Evolutionary conservation across 2,888 invertebrate species (phyloP), one percentile per base, ranked within the genome.

Genomic region (Criorhina ranunculi): DNA sequence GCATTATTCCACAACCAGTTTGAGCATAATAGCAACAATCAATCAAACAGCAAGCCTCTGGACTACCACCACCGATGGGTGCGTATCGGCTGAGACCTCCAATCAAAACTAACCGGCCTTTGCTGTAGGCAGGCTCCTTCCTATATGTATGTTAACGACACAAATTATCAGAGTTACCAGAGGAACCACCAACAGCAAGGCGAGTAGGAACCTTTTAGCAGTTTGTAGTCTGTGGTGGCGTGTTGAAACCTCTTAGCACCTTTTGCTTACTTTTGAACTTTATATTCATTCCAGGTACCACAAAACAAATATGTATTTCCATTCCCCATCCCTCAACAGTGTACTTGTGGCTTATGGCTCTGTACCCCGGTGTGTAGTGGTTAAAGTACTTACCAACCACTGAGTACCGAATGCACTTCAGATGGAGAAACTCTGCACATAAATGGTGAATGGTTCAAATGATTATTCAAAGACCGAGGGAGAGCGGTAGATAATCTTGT

Each of bases 171-270:
- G 75, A 69, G n/a, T n/a, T n/a, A n/a, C n/a, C 35, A 62, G 49
- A 55, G 53, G 55, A 72, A 59, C 70, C 11, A 37, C 15, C 8
- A 12, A 0, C 17, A 15, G 35, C 29, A 12, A 37, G 57, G 40
- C 12, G 51, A 53, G 70, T 33, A 19, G 59, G 66, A 77, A 82
- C 49, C 77, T 77, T 76, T 81, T 69, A 75, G 75, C 69, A 69
- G 42, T 24, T 49, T 46, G 42, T 49, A 37, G n/a, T n/a, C 31
- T 67, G 24, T 51, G 35, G 42, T 57, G 49, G 64, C 53, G 46
- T 73, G 78, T 78, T 67, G 55, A 83, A 78, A 78, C 67, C 83
- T 79, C 83, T 83, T 83, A 75, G 79, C 83, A 83, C 83, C 83
- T 78, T 67, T 83, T 73, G 49, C 49, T 64, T 73, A 33, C 67